Percentiles rank a stretch among this genome's conserved stretches.
These are phyloP conservation scores for Mycetomoellerius zeteki DNA, from an alignment of 1,140 invertebrate genomes.

Conservation along the genomic window DNA sequence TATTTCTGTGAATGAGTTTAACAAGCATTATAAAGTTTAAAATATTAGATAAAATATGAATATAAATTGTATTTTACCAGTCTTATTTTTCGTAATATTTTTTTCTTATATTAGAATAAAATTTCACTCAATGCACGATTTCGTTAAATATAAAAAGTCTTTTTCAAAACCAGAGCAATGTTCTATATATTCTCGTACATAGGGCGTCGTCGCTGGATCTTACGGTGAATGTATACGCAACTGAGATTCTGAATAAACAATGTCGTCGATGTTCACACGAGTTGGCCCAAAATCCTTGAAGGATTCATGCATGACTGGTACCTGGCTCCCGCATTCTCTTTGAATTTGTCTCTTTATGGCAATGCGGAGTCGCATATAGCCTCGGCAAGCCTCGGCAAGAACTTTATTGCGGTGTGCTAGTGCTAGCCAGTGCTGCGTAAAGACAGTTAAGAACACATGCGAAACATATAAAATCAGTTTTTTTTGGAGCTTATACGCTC, in stretches of 20 bases:
- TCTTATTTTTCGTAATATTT: background rate
- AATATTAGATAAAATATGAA: background rate
- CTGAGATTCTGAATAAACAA: constrained; percentile 80
- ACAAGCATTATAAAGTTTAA: background rate
- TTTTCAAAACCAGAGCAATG: constrained; percentile 2
- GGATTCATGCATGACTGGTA: constrained; percentile 78
- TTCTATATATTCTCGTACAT: constrained; percentile 41
- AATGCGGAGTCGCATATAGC: constrained; percentile 50
- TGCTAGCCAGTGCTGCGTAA: constrained; percentile 45
- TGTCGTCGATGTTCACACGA: constrained; percentile 71
- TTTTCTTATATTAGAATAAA: background rate
- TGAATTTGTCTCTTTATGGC: constrained; percentile 83
- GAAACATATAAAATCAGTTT: constrained; percentile 65
- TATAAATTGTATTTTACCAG: background rate
- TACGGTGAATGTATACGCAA: constrained; percentile 14
- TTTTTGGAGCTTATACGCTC: background rate
- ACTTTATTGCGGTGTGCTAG: constrained; percentile 63
- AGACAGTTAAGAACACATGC: constrained; percentile 40
- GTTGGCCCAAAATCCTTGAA: constrained; percentile 74
- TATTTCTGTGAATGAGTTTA: background rate
- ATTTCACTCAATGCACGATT: background rate
- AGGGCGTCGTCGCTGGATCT: constrained; percentile 8
- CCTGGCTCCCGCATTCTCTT: constrained; percentile 81
- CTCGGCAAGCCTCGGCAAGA: constrained; percentile 27
- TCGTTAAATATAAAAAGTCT: background rate